Evolutionary conservation across 2,797 vertebrate genomes (phyloP).

Genomic region (Petrocephalus sullivani): DNA sequence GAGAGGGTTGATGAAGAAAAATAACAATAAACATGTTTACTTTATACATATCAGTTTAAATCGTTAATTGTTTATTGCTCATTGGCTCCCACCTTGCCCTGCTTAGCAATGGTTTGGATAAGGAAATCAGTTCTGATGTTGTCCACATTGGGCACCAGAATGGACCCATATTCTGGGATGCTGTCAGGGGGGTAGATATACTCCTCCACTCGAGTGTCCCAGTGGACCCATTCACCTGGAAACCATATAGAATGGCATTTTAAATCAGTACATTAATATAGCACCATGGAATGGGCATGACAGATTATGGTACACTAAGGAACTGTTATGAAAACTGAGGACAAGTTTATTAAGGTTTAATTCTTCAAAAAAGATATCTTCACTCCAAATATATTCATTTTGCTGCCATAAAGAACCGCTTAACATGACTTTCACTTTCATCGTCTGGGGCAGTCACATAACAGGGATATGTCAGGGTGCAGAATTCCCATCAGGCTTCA

Average conservation of each 20-base stretch:
- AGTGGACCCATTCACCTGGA: conserved; percentile 86
- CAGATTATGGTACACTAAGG: not conserved
- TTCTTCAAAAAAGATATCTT: not conserved
- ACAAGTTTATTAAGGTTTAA: not conserved
- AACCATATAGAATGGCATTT: conserved; percentile 10
- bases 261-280: not conserved
- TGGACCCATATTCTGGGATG: conserved; percentile 78
- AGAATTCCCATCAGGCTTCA: not conserved
- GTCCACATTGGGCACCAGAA: conserved; percentile 92
- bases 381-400: not conserved
- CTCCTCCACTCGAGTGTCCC: conserved; percentile 72
- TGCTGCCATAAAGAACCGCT: not conserved
- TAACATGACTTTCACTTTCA: not conserved
- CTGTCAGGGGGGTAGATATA: conserved; percentile 74
- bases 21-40: not conserved
- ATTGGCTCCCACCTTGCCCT: conserved; percentile 77
- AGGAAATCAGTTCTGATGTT: conserved; percentile 88
- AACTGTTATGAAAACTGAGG: not conserved
- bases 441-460: not conserved
- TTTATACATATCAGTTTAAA: not conserved
- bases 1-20: not conserved
- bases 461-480: not conserved
- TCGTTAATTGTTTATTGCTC: not conserved
- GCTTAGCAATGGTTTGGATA: conserved; percentile 83
- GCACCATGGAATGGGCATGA: not conserved